Conservation (phyloP, 2,888 invertebrate species). For the Horisme vitalbata region DNA sequence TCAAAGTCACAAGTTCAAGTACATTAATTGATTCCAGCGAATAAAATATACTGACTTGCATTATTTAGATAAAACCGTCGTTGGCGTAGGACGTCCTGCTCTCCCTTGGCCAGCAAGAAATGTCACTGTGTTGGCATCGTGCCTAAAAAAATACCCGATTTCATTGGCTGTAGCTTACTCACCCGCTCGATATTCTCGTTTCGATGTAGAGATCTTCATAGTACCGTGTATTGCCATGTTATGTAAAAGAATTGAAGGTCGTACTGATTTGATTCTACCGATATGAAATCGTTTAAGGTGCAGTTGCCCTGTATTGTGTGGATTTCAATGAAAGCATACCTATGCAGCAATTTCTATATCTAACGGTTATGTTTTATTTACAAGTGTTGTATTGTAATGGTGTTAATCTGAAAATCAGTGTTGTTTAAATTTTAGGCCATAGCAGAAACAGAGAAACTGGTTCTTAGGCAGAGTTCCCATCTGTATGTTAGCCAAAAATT, state of each 20-base stretch:
- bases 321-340: no score
- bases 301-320: no score
- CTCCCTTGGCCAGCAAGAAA: conserved; percentile 34
- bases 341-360: no score
- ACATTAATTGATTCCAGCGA: background rate
- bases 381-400: no score
- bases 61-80: conserved; percentile 20
- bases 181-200: conserved; percentile 43
- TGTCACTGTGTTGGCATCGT: conserved; percentile 48
- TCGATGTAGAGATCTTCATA: conserved; percentile 17
- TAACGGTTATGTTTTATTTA: no score
- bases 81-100: conserved; percentile 25
- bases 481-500: no score
- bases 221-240: conserved; percentile 6
- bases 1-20: conserved; percentile 10
- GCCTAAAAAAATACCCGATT: conserved; percentile 48
- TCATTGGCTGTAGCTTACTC: conserved; percentile 43
- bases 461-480: no score
- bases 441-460: no score
- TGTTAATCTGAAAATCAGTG: no score
- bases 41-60: conserved; percentile 21
- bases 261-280: no score
- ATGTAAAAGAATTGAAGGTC: conserved; percentile 6
- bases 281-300: no score
- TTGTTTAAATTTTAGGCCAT: no score